phyloP scores from a whole-genome alignment of 2,888 invertebrate genomes.

The Caenorhabditis uteleia region DNA sequence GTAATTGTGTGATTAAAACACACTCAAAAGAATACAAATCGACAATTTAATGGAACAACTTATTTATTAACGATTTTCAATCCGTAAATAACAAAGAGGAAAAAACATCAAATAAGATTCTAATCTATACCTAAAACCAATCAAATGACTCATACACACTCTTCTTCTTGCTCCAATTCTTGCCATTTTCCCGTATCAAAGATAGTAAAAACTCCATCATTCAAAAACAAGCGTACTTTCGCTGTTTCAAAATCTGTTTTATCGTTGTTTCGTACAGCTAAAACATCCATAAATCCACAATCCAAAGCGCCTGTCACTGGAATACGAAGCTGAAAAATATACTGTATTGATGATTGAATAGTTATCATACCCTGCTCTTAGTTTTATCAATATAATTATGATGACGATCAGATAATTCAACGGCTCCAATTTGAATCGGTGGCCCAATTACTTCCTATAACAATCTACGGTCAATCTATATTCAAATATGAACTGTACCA shows the following conservation, averaged over 20 bases:
- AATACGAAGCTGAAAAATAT: slow-evolving; percentile 55
- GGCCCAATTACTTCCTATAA: slow-evolving; percentile 54
- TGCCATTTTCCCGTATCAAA: slow-evolving; percentile 50
- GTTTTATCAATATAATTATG: slow-evolving; percentile 62
- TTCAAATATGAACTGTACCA: slow-evolving; percentile 22
- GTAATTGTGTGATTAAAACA: too few species aligned
- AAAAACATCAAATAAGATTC: slow-evolving; percentile 1
- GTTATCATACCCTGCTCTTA: slow-evolving; percentile 54
- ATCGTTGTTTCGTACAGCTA: slow-evolving; percentile 42
- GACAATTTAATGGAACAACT: background rate
- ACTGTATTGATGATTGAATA: background rate
- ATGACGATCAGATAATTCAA: slow-evolving; percentile 60
- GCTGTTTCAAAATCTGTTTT: slow-evolving; percentile 45
- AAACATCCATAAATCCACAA: slow-evolving; percentile 60
- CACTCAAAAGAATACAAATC: background rate
- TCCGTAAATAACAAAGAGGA: background rate
- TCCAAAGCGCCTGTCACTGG: slow-evolving; percentile 59
- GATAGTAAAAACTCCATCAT: slow-evolving; percentile 53
- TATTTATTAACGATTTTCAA: background rate
- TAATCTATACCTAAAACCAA: background rate
- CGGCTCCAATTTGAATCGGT: slow-evolving; percentile 63
- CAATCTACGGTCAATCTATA: too few species aligned
- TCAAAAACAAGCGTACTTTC: slow-evolving; percentile 33
- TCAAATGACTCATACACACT: background rate
- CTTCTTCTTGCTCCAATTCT: slow-evolving; percentile 9